Base-by-base conservation (phyloP, 2,888 invertebrate genomes). In the Temnothorax rugatulus region DNA sequence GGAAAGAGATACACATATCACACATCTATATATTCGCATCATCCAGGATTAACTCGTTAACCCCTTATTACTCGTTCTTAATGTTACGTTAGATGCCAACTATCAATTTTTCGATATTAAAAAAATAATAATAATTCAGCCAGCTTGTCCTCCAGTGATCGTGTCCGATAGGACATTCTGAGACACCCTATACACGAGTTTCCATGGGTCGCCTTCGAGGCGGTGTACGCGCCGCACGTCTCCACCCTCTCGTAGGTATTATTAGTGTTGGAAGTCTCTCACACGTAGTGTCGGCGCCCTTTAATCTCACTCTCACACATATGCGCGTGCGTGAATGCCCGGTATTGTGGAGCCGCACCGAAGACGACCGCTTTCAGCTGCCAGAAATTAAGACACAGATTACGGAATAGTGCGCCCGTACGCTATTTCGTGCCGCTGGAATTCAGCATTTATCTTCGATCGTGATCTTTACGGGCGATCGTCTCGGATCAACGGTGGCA, bases 261-360 rank as follows among this genome's bases (percentile, higher is more conserved):
- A 92, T 91, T 91, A 92, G 93, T 92, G 92, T 91, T 77, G 90
- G 92, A 92, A 92, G 91, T 81, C 71, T 93, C 92, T 91, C 92
- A 92, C 93, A 91, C 92, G 91, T 90, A 90, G 92, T 15, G 90
- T 93, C 93, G 93, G 93, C 92, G 92, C 92, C 92, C 93, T 93
- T 94, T 93, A 94, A 93, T 94, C 93, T 93, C 88, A 86, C 82
- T 85, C 87, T 52, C 63, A 82, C 86, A 87, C 73, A 82, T 81
- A 15, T 11, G 29, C 47, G 59, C 90, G 88, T 79, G 88, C 90
- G 90, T 93, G 91, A 93, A 92, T 92, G 92, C 88, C 90, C 89
- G 85, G 90, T 91, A 93, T 93, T 93, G 93, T 93, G 88, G 73
- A 66, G 84, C 84, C 54, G 63, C 81, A 85, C 85, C 59, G 79